A percentile compares a stretch with the other conserved stretches of the same genome.
Evolutionary conservation across 2,113 vertebrate species (phyloP).

Genomic region (Leucopternis melanops): DNA sequence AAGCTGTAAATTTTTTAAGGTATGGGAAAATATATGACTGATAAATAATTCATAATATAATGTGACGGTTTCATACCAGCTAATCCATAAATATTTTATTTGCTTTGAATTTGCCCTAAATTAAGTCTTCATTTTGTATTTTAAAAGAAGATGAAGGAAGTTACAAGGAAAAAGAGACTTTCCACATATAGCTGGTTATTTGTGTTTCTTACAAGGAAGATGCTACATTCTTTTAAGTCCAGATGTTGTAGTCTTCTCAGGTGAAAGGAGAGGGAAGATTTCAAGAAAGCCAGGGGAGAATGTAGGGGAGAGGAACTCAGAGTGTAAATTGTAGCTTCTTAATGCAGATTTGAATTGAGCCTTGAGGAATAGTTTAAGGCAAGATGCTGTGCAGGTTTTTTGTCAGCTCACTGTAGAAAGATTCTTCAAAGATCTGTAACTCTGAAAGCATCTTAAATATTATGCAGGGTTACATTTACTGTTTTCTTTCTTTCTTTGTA

Average conservation of each 20-base stretch:
- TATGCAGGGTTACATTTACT: neutral
- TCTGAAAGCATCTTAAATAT: neutral
- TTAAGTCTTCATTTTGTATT: neutral
- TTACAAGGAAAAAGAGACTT: neutral
- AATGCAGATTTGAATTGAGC: neutral
- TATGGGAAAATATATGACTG: neutral
- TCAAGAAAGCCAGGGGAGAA: neutral
- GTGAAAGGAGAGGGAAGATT: neutral
- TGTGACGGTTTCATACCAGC: neutral
- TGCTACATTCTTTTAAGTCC: neutral
- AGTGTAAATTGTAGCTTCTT: neutral
- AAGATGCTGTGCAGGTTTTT: neutral
- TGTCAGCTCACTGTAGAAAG: neutral
- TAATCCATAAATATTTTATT: neutral
- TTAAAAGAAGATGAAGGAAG: neutral
- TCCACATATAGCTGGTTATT: neutral
- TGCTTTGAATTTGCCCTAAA: neutral
- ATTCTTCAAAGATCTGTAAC: neutral
- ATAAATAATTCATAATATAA: neutral
- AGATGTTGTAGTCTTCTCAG: neutral
- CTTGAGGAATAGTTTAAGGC: neutral
- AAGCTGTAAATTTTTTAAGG: neutral
- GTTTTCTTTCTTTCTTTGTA: neutral
- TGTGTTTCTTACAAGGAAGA: neutral
- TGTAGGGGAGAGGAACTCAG: neutral